Conservation (phyloP, 2,888 invertebrate genomes). For the Drosophila engyochracea region DNA sequence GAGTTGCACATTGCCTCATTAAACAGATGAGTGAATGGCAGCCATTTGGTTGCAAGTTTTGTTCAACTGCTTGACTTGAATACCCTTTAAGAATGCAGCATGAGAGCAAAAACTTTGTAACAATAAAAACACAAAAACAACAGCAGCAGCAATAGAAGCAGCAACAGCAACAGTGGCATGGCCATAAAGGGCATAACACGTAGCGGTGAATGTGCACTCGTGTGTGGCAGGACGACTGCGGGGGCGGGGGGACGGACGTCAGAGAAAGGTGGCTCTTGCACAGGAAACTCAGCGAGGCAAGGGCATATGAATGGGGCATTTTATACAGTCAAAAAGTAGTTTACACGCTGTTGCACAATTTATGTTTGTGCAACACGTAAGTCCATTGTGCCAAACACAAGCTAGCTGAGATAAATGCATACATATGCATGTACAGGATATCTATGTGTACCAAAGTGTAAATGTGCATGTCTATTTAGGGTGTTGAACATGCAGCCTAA, state of each 20-base stretch:
- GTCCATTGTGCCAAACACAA: constrained; percentile 66
- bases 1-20: constrained; percentile 28
- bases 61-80: constrained; percentile 38
- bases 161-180: constrained; percentile 51
- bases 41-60: constrained; percentile 27
- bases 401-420: constrained; percentile 39
- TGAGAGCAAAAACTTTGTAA: constrained; percentile 28
- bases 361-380: constrained; percentile 82
- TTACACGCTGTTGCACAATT: constrained; percentile 84
- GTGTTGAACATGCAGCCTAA: constrained; percentile 16
- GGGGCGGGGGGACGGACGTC: neutral
- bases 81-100: constrained; percentile 56
- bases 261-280: constrained; percentile 18
- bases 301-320: constrained; percentile 68
- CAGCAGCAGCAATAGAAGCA: constrained; percentile 35
- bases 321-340: constrained; percentile 80
- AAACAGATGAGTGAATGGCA: constrained; percentile 28
- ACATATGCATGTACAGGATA: constrained; percentile 3
- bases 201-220: constrained; percentile 68
- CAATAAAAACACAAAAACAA: constrained; percentile 39
- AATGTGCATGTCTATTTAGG: constrained; percentile 12
- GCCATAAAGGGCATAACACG: constrained; percentile 72
- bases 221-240: constrained; percentile 13
- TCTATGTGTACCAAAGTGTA: neutral
- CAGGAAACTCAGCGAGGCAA: constrained; percentile 48